These are phyloP conservation scores for Macrobrachium rosenbergii DNA, from an alignment of 1,140 invertebrate species.

Conservation along the genomic window DNA sequence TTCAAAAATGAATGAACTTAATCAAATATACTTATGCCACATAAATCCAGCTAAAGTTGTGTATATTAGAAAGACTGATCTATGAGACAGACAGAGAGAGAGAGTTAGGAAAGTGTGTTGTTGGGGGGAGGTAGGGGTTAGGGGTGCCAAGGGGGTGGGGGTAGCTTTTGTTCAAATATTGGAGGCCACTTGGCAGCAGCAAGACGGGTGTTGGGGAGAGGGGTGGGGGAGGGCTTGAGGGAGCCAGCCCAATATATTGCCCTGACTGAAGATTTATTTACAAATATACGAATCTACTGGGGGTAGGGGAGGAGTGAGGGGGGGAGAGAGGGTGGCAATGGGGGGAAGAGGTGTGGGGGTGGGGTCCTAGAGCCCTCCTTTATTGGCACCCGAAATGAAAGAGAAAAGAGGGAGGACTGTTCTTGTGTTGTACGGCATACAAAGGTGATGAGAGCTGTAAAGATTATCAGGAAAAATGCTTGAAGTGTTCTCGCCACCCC, in stretches of 20 bases:
- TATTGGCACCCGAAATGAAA: slow-evolving; percentile 53
- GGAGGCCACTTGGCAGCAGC: slow-evolving; percentile 39
- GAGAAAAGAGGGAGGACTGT: slow-evolving; percentile 50
- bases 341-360: slow-evolving; percentile 25
- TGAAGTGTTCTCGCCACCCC: no score
- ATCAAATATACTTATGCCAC: not conserved
- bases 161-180: slow-evolving; percentile 45
- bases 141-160: not conserved
- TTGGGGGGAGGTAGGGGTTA: not conserved
- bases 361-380: slow-evolving; percentile 46
- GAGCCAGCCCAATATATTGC: not conserved
- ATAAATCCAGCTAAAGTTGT: no score
- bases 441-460: slow-evolving; percentile 3
- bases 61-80: not conserved
- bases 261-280: not conserved
- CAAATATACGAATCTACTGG: no score
- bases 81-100: slow-evolving; percentile 27
- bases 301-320: not conserved
- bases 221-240: not conserved
- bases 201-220: slow-evolving; percentile 16
- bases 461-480: not conserved
- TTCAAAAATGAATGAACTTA: no score
- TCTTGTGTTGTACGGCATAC: slow-evolving; percentile 40
- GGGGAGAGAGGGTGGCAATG: slow-evolving; percentile 24
- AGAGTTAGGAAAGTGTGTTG: slow-evolving; percentile 1